Evolutionary conservation across 2,113 vertebrate genomes (phyloP).

Genomic region (Papio anubis): DNA sequence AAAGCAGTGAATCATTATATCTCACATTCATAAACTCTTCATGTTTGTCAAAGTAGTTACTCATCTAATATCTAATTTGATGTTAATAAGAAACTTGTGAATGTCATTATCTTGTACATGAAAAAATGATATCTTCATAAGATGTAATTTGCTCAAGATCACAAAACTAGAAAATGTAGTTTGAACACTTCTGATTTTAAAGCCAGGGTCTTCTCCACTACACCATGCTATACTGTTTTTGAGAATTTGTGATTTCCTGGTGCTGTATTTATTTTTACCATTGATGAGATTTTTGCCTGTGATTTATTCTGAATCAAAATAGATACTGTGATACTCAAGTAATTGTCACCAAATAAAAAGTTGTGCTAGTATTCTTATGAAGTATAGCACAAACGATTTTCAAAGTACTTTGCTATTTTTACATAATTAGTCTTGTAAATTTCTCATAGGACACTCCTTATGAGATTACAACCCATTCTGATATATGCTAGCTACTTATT

Average conservation of each 20-base stretch:
- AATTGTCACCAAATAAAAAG: background rate
- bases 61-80: background rate
- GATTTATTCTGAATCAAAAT: slow-evolving; percentile 49
- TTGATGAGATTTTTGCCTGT: background rate
- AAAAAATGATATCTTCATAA: slow-evolving; percentile 13
- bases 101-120: slow-evolving; percentile 9
- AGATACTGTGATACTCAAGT: background rate
- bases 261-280: background rate
- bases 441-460: background rate
- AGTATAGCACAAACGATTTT: background rate
- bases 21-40: background rate
- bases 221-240: slow-evolving; percentile 5
- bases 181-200: background rate
- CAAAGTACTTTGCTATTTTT: background rate
- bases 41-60: background rate
- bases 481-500: background rate
- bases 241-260: slow-evolving; percentile 50
- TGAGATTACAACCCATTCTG: background rate
- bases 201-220: background rate
- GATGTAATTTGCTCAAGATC: background rate
- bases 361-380: background rate
- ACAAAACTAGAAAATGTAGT: background rate
- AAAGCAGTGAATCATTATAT: slow-evolving; percentile 8
- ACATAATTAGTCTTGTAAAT: background rate
- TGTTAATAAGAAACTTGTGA: background rate